phyloP scores from a whole-genome alignment of 2,888 invertebrate species.

The Rhagonycha fulva region DNA sequence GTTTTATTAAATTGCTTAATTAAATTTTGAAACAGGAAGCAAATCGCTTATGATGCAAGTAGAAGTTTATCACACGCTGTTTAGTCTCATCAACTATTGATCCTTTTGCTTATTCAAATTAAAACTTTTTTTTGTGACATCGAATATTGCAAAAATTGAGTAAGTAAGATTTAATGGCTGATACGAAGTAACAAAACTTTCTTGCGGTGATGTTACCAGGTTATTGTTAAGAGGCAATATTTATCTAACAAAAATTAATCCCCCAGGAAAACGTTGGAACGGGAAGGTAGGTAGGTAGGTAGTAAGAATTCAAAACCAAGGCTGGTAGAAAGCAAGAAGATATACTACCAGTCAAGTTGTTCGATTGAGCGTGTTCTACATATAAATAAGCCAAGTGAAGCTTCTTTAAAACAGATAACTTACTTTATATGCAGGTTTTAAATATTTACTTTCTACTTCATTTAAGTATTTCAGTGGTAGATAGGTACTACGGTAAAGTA shows the following conservation, averaged over 20 bases:
- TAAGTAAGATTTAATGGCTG: background rate
- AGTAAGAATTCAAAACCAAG: background rate
- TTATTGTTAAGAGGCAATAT: constrained; percentile 8
- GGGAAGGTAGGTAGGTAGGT: background rate
- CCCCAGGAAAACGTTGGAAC: constrained; percentile 2
- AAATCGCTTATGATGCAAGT: too few species aligned
- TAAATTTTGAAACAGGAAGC: background rate
- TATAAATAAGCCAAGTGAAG: constrained; percentile 15
- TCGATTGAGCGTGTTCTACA: constrained; percentile 19
- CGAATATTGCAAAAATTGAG: too few species aligned
- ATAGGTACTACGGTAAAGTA: background rate
- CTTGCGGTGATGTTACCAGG: background rate
- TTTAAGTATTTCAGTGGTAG: background rate
- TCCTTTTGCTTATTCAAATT: too few species aligned
- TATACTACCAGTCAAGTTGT: background rate
- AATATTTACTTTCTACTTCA: constrained; percentile 19
- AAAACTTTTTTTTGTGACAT: too few species aligned
- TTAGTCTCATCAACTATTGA: too few species aligned
- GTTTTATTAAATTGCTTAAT: too few species aligned
- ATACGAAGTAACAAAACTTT: background rate
- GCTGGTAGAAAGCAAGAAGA: background rate
- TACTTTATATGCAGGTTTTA: constrained; percentile 1
- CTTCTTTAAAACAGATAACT: constrained; percentile 3
- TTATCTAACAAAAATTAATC: constrained; percentile 19
- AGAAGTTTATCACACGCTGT: too few species aligned